phyloP scores from a whole-genome alignment of 1,140 invertebrate species.

The Acromyrmex echinatior region DNA sequence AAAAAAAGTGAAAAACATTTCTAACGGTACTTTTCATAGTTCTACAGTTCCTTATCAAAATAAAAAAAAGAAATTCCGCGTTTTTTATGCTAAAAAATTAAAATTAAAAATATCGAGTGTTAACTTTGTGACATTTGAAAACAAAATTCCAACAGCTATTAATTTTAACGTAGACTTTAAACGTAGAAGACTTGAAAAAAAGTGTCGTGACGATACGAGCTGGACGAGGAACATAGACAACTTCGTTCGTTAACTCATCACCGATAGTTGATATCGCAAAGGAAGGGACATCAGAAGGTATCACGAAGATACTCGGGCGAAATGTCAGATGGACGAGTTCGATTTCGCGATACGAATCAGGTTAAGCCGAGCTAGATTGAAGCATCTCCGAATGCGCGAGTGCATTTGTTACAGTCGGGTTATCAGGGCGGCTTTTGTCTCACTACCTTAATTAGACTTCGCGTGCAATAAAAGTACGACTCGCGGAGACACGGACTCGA shows the following conservation, averaged over 20 bases:
- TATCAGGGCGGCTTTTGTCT: conserved; percentile 27
- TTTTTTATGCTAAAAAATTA: too few relatives aligned
- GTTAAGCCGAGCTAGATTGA: neutral
- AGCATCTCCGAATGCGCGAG: neutral
- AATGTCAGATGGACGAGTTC: neutral
- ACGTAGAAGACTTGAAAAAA: too few relatives aligned
- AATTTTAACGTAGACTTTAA: too few relatives aligned
- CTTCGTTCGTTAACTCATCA: neutral
- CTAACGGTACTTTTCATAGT: too few relatives aligned
- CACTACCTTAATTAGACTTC: conserved; percentile 33
- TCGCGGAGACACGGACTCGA: conserved; percentile 19
- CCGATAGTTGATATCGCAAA: neutral
- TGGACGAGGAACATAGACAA: neutral
- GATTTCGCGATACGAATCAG: conserved; percentile 11
- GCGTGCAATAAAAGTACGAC: conserved; percentile 44
- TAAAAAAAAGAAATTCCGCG: too few relatives aligned
- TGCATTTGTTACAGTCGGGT: neutral
- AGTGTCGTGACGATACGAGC: too few relatives aligned
- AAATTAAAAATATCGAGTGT: too few relatives aligned
- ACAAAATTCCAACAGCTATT: too few relatives aligned
- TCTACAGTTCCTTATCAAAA: too few relatives aligned
- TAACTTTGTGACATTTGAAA: too few relatives aligned
- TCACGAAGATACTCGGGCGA: neutral
- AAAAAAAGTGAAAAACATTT: too few relatives aligned
- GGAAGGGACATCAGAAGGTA: neutral